Base-by-base conservation (phyloP, 2,797 vertebrate genomes). In the Avahi laniger region DNA sequence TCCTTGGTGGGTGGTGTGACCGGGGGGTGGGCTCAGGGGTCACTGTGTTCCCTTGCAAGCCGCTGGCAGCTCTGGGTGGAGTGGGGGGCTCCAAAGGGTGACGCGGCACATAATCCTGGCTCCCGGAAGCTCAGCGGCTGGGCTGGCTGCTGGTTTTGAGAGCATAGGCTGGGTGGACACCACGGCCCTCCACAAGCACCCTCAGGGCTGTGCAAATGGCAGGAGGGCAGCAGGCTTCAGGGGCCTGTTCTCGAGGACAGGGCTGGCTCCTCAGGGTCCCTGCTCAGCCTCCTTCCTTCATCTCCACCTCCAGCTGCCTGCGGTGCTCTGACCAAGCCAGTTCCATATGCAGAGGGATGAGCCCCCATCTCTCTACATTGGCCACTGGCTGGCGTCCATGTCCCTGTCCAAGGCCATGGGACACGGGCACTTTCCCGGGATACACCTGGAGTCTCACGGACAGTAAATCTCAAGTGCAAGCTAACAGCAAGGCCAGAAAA, bases 301-400 rank as follows among this genome's bases (percentile, higher is more conserved):
- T 2, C 52, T 35, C 50, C 22, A 46, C 13, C 67, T 59, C 35
- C 52, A 79, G 54, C 61, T 73, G 93, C 69, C 67, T 28, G 43
- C 5, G 78, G 84, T 61, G 46, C 65, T 72, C 96, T 95, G 90
- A 67, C 57, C 65, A 1, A 14, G 52, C 22, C 85, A 0, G 2
- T 7, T 18, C 57, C 13, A n/a, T 7, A 48, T 46, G 38, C 0
- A 6, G 52, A 83, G 20, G 7, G 43, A n/a, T 0, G 5, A 72
- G 65, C 24, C 73, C 57, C 79, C 26, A 13, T 13, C 43, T 72
- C 79, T 73, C 59, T 30, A 13, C 22, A 46, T 2, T n/a, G 87
- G 76, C 38, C 14, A 13, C 73, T n/a, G 12, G 14, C 15, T 33
- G 38, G 28, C 26, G 48, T 72, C 52, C 67, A 30, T 0, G 1